Conservation (phyloP, 1,140 invertebrate species). For the Anastrepha obliqua region DNA sequence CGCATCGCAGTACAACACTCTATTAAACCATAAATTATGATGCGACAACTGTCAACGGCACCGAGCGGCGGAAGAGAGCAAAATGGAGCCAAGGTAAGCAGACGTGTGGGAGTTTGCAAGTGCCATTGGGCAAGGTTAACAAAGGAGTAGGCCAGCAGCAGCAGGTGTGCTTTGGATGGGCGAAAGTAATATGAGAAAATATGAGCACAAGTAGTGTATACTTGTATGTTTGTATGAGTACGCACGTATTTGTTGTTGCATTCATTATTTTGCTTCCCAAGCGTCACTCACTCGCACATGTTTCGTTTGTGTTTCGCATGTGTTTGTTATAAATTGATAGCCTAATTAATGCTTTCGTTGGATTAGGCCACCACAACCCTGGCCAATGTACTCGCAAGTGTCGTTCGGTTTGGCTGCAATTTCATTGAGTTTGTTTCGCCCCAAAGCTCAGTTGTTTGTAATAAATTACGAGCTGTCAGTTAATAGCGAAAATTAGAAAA, state of each 20-base stretch:
- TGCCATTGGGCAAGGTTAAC: not conserved
- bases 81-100: not conserved
- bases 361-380: not conserved
- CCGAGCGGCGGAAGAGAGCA: not conserved
- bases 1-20: constrained; percentile 40
- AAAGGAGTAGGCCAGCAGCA: not conserved
- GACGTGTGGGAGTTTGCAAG: not conserved
- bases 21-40: constrained; percentile 47
- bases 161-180: not conserved
- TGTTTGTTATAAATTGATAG: constrained; percentile 15
- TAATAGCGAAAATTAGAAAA: no score
- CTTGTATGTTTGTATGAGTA: not conserved
- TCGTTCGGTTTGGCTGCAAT: not conserved
- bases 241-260: no score
- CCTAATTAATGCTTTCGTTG: not conserved
- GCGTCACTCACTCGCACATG: not conserved
- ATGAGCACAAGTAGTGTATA: not conserved
- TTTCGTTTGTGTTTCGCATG: not conserved
- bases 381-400: not conserved
- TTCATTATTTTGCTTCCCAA: no score
- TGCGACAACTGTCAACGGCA: constrained; percentile 40
- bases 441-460: not conserved
- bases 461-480: constrained; percentile 13
- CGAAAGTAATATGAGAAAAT: not conserved
- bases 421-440: not conserved